Evolutionary conservation across 2,888 invertebrate species (phyloP), one percentile per base, ranked within the genome.

Genomic region (Melanargia galathea): DNA sequence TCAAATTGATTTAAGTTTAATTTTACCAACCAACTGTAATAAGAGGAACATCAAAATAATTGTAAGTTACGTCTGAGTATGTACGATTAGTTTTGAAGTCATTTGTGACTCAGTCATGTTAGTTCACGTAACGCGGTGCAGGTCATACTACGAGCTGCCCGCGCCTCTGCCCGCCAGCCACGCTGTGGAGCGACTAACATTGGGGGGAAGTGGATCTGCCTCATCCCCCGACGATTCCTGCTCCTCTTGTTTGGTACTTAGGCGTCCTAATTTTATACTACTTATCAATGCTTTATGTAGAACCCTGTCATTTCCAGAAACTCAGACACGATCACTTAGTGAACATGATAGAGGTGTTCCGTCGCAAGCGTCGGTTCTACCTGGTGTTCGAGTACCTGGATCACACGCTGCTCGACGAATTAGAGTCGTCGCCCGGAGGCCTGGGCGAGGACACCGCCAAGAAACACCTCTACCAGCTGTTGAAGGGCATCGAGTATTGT

Each of bases 371-470:
- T 74, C 93, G 97, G 58, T 95, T 97, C 80, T 97, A 97, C 86
- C 90, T 97, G 33, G 97, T 97, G 8, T 97, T 97, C 81, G 97
- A 97, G 82, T 97, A 95, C 85, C 88, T 97, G 74, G 96, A 96
- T 82, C 96, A 96, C 77, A 97, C 97, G 0, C 93, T 97, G 4
- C 88, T 97, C 65, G 96, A 97, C 72, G 96, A 97, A 88, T 84
- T 97, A 75, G 97, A 97, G 77, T 94, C 94, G 26, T 87, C 93
- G 52, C 92, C 93, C 0, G 93, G 94, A 16, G 95, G 96, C 0
- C 88, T 97, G 7, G 96, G 95, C 1, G 95, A 95, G 73, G 94
- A 95, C 62, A 92, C 93, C 2, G 94, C 95, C 43, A 92, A 95
- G 73, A 95, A 95, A 74, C 94, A 97, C 73, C 93, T 96, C 48